These are phyloP conservation scores for Pelochelys cantorii DNA, from an alignment of 2,797 vertebrate genomes.

Conservation along the genomic window DNA sequence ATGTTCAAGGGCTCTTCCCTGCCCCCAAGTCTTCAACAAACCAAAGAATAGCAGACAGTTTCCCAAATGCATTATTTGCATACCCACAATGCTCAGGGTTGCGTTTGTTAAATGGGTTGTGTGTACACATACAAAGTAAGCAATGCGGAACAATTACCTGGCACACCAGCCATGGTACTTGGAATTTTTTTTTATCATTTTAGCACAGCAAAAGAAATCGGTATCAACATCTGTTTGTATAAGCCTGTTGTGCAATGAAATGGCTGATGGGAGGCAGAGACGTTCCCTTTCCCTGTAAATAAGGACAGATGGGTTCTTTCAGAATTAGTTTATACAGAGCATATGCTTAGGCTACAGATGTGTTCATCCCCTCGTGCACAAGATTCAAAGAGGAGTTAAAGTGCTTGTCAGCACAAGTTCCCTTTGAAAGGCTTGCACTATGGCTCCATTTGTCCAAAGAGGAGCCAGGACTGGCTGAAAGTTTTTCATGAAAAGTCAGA, in stretches of 20 bases:
- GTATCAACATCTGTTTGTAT: neutral
- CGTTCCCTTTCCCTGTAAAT: neutral
- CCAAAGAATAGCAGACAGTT: neutral
- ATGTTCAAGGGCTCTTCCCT: rapidly evolving
- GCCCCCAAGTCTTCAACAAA: neutral
- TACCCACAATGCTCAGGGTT: neutral
- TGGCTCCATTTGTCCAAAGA: neutral
- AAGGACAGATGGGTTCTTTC: neutral
- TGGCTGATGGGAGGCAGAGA: neutral
- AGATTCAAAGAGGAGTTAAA: neutral
- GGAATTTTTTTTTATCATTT: neutral
- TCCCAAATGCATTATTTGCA: neutral
- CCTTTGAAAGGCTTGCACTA: neutral
- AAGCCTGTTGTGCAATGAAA: neutral
- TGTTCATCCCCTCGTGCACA: neutral
- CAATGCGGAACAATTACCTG: neutral
- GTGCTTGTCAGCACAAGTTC: neutral
- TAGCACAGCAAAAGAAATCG: neutral
- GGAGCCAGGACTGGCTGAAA: neutral
- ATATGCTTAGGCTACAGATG: neutral
- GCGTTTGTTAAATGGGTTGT: neutral
- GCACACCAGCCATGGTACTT: neutral
- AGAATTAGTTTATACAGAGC: neutral
- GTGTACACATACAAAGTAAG: neutral
- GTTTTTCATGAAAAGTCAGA: neutral